phyloP scores from a whole-genome alignment of 2,888 invertebrate species.

The Mantis religiosa region DNA sequence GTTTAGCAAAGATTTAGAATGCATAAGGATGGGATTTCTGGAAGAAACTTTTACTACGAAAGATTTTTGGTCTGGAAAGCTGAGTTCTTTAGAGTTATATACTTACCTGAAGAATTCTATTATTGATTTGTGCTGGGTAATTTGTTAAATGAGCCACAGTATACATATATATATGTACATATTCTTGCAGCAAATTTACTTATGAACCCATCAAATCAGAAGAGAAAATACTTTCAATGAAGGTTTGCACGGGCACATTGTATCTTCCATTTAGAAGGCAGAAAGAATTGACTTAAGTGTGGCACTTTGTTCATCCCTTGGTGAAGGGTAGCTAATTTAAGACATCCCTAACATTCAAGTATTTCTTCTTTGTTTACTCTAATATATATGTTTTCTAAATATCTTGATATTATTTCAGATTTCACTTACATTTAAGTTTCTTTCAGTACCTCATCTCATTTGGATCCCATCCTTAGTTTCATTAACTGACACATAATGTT shows the following conservation, averaged over 20 bases:
- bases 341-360: neutral
- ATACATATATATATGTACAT: neutral
- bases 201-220: neutral
- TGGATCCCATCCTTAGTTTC: neutral
- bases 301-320: neutral
- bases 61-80: neutral
- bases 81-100: neutral
- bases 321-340: neutral
- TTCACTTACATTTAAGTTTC: neutral
- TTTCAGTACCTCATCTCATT: neutral
- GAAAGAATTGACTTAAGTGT: neutral
- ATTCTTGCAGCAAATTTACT: neutral
- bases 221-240: neutral
- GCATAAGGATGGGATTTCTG: constrained; percentile 6
- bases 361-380: neutral
- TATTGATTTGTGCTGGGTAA: neutral
- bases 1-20: neutral
- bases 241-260: neutral
- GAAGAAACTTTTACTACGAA: neutral
- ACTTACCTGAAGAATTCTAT: neutral
- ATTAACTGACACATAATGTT: neutral
- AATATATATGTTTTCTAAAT: neutral
- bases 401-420: neutral
- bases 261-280: neutral
- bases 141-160: neutral